Evolutionary conservation across 2,888 invertebrate genomes (phyloP).

Genomic region (Anorthoa munda): DNA sequence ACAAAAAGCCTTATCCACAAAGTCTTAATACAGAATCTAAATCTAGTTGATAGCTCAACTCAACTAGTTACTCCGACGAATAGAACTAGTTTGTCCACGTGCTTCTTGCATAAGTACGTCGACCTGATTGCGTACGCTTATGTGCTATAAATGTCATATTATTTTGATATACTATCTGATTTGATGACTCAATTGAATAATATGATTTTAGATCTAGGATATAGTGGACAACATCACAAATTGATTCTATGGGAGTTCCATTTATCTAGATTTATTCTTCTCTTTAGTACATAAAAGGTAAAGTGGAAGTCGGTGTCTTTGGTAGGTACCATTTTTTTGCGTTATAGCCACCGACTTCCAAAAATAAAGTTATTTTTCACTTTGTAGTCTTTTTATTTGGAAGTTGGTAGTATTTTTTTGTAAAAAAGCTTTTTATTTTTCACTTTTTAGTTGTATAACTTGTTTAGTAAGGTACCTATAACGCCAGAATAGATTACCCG

Average conservation of each 20-base stretch:
- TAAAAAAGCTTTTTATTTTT: too few species aligned
- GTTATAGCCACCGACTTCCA: too few species aligned
- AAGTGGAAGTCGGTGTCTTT: too few species aligned
- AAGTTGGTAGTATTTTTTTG: too few species aligned
- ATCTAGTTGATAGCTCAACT: constrained; percentile 25
- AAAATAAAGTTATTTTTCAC: too few species aligned
- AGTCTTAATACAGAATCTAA: constrained; percentile 11
- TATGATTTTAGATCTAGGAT: constrained; percentile 8
- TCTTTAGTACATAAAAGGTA: too few species aligned
- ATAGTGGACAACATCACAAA: not conserved
- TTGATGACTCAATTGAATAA: constrained; percentile 28
- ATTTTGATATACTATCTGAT: constrained; percentile 51
- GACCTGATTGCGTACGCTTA: constrained; percentile 48
- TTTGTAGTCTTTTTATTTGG: too few species aligned
- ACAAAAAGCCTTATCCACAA: constrained; percentile 4
- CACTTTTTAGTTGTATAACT: too few species aligned
- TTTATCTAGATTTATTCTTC: not conserved
- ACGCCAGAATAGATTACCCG: too few species aligned
- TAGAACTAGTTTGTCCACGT: constrained; percentile 57
- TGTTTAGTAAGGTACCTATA: too few species aligned
- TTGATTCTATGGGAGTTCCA: not conserved
- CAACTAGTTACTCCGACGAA: constrained; percentile 42
- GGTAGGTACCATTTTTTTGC: too few species aligned
- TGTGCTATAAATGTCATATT: constrained; percentile 58
- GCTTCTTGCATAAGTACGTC: constrained; percentile 52